A percentile compares a stretch with the other conserved stretches of the same genome.
Evolutionary conservation across 1,140 invertebrate genomes (phyloP).

Genomic region (Portunus trituberculatus): DNA sequence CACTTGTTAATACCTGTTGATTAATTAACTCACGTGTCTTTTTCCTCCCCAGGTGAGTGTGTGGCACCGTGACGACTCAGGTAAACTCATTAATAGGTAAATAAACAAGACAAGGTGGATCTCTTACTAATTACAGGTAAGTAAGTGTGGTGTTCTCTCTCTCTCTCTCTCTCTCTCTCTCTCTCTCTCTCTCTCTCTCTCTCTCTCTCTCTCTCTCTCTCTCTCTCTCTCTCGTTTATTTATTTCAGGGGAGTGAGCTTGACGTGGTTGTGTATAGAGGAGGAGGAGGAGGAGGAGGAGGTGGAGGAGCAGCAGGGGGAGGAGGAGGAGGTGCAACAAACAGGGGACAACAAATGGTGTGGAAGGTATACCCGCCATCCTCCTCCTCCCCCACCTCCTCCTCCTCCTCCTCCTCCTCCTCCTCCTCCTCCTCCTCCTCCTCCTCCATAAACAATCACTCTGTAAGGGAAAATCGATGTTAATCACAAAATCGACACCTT

Average conservation of each 20-base stretch:
- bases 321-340: background rate
- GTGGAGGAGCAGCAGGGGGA: background rate
- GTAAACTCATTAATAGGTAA: too few species aligned
- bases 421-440: background rate
- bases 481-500: too few species aligned
- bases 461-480: background rate
- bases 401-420: background rate
- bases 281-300: background rate
- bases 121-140: too few species aligned
- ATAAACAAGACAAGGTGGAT: too few species aligned
- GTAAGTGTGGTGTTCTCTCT: background rate
- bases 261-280: background rate
- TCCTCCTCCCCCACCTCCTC: background rate
- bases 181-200: background rate
- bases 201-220: background rate
- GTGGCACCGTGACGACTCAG: too few species aligned
- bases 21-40: too few species aligned
- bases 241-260: background rate
- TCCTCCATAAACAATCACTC: background rate
- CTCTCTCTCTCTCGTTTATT: constrained; percentile 6
- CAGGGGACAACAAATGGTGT: background rate
- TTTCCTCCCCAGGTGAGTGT: too few species aligned
- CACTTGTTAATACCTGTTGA: too few species aligned
- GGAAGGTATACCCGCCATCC: background rate
- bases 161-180: background rate